Percentiles rank a stretch among this genome's conserved stretches.
phyloP scores from a whole-genome alignment of 2,113 vertebrate species.

The cattle (Bos taurus) region DNA sequence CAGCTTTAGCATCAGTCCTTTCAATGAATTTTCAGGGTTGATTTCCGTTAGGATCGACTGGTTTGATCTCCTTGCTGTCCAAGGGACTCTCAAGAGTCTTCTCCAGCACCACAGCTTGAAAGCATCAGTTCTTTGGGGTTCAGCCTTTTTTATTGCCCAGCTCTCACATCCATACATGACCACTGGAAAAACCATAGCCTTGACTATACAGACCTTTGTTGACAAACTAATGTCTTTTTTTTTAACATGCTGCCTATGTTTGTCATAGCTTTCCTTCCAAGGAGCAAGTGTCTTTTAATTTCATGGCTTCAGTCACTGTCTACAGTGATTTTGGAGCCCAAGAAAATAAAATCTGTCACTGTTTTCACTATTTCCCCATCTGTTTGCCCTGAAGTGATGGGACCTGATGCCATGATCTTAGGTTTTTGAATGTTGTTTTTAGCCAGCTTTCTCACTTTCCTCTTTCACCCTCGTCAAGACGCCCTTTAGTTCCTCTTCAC shows the following conservation, averaged over 20 bases:
- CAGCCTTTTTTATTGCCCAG: not conserved
- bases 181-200: not conserved
- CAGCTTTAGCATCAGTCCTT: not conserved
- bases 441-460: not conserved
- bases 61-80: not conserved
- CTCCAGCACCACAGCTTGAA: not conserved
- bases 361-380: not conserved
- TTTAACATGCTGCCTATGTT: not conserved
- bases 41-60: not conserved
- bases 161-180: not conserved
- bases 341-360: not conserved
- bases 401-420: not conserved
- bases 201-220: not conserved
- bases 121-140: not conserved
- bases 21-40: not conserved
- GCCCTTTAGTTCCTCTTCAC: not conserved
- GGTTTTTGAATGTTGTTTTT: not conserved
- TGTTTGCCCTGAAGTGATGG: not conserved
- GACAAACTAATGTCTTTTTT: not conserved
- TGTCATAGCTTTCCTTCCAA: not conserved
- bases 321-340: not conserved
- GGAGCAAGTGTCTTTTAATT: not conserved
- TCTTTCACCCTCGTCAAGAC: not conserved
- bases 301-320: not conserved
- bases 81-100: not conserved